These are phyloP conservation scores for Micromys minutus DNA, from an alignment of 2,113 vertebrate genomes.

Conservation along the genomic window DNA sequence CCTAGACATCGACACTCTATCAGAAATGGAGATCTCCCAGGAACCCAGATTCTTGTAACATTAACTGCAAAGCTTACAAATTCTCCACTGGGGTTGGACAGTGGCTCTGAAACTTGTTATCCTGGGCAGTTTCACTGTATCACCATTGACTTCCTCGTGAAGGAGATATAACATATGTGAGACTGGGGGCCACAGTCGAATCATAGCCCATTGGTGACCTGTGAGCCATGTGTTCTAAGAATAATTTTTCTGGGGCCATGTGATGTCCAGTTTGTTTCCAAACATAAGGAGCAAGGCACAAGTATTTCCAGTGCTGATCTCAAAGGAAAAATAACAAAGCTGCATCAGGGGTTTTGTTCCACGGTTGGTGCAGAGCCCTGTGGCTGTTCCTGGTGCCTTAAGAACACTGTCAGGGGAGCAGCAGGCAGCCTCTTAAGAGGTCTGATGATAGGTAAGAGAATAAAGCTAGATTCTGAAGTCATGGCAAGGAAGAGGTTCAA, in stretches of 20 bases:
- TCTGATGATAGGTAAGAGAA: background rate
- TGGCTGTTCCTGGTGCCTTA: background rate
- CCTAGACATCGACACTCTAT: background rate
- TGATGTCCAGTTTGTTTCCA: background rate
- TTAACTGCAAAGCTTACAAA: background rate
- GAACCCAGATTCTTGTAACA: background rate
- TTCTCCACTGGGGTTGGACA: background rate
- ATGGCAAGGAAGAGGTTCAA: background rate
- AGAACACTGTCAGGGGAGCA: background rate
- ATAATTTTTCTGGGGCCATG: background rate
- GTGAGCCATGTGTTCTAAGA: background rate
- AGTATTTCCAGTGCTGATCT: conserved; percentile 8
- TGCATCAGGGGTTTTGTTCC: background rate
- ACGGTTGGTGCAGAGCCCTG: background rate
- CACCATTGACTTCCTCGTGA: background rate
- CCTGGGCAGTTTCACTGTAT: background rate
- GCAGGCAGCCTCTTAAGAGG: background rate
- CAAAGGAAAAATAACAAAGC: background rate
- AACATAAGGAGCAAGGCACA: background rate
- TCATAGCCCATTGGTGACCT: background rate
- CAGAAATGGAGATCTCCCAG: background rate
- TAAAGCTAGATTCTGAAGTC: background rate
- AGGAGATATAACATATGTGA: background rate
- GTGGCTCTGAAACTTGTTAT: background rate
- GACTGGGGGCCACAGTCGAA: background rate